phyloP scores from a whole-genome alignment of 2,888 invertebrate species.

The Cenopis cana region DNA sequence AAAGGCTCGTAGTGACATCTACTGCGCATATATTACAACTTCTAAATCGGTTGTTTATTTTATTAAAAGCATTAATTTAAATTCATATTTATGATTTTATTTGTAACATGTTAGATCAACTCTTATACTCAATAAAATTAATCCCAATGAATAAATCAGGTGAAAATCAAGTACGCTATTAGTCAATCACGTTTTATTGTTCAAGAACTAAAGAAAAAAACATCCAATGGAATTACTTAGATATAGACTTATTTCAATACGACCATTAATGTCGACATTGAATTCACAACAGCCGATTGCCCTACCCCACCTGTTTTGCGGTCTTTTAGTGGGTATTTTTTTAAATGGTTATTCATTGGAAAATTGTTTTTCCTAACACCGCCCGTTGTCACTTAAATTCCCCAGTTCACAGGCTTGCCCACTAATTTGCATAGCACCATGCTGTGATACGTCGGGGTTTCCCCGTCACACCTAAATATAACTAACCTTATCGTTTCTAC shows the following conservation, averaged over 20 bases:
- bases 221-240: no score
- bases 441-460: constrained; percentile 1
- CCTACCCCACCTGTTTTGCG: constrained; percentile 57
- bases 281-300: constrained; percentile 53
- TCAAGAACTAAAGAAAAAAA: no score
- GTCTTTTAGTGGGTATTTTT: constrained; percentile 66
- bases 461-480: constrained; percentile 9
- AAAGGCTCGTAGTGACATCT: no score
- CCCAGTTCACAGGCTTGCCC: constrained; percentile 13
- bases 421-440: constrained; percentile 14
- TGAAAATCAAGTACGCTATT: no score
- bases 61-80: neutral
- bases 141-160: neutral
- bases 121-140: no score
- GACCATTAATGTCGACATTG: constrained; percentile 26
- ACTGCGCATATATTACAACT: no score
- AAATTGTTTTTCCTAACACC: constrained; percentile 31
- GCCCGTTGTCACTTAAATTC: constrained; percentile 3
- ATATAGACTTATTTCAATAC: neutral
- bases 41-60: neutral
- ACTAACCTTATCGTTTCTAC: constrained; percentile 11
- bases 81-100: neutral
- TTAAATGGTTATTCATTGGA: constrained; percentile 47
- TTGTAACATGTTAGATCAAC: neutral
- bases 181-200: no score